phyloP scores from a whole-genome alignment of 2,113 vertebrate genomes.

The Lophochroa leadbeateri region DNA sequence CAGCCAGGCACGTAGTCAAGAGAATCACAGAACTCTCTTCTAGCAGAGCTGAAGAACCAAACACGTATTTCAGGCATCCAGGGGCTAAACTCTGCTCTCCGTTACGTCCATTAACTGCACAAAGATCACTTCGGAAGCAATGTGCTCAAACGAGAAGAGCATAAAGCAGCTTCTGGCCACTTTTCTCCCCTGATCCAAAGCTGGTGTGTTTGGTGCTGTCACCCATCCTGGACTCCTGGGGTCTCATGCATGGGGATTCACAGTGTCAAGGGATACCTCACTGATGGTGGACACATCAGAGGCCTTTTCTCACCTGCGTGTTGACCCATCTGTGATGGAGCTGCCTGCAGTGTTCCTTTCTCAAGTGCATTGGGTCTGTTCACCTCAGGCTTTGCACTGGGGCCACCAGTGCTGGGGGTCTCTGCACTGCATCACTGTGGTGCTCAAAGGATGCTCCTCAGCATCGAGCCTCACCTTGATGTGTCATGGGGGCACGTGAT shows the following conservation, averaged over 20 bases:
- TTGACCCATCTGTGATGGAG: neutral
- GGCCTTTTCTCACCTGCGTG: neutral
- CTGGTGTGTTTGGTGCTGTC: neutral
- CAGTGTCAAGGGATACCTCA: accelerated
- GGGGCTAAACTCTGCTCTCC: neutral
- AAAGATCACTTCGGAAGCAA: neutral
- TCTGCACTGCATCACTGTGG: too few relatives aligned
- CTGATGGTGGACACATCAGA: neutral
- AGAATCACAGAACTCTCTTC: neutral
- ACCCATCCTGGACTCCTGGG: neutral
- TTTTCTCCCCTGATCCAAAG: neutral
- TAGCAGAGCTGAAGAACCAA: neutral
- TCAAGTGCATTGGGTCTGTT: accelerated
- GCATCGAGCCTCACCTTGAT: neutral
- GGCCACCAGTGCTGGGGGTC: neutral
- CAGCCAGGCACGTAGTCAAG: neutral
- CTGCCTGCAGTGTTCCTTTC: neutral
- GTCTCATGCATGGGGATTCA: neutral
- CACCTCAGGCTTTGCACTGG: neutral
- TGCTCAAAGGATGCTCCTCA: neutral
- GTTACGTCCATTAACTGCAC: accelerated
- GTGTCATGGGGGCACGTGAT: neutral
- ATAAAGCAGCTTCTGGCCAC: neutral
- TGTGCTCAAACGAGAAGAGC: neutral
- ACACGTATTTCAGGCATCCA: accelerated